Percentiles rank a stretch among this genome's conserved stretches.
Evolutionary conservation across 1,140 invertebrate species (phyloP).

Genomic region (Conus betulinus): DNA sequence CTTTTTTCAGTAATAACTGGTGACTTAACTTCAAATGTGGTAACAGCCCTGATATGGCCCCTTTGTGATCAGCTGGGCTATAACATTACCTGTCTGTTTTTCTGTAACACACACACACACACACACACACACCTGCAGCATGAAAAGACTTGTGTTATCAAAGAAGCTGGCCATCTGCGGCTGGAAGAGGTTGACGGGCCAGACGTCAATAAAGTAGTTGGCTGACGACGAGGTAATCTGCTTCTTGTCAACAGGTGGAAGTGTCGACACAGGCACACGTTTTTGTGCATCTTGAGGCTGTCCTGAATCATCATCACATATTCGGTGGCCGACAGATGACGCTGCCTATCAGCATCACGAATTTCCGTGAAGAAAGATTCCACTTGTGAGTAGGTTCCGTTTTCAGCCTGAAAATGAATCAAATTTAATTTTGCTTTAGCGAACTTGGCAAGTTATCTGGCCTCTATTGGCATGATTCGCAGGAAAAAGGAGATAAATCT

Average conservation of each 20-base stretch:
- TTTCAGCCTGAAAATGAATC: conserved; percentile 28
- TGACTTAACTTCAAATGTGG: no score
- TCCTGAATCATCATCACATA: conserved; percentile 94
- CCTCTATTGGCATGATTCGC: no score
- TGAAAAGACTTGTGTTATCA: conserved; percentile 89
- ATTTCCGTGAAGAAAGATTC: conserved; percentile 60
- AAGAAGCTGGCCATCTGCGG: conserved; percentile 72
- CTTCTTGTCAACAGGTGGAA: conserved; percentile 87
- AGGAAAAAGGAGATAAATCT: no score
- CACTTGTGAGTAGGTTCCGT: conserved; percentile 40
- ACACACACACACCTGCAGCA: conserved; percentile 79
- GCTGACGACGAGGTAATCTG: conserved; percentile 59
- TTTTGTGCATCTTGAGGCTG: conserved; percentile 92
- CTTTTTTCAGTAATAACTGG: neutral
- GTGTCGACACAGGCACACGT: conserved; percentile 94
- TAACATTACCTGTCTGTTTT: no score
- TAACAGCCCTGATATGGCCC: no score
- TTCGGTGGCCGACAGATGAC: conserved; percentile 78
- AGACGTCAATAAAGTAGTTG: conserved; percentile 91
- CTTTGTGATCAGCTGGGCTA: no score
- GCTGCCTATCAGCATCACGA: conserved; percentile 63
- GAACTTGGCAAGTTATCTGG: neutral
- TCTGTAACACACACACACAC: neutral
- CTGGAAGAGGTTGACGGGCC: conserved; percentile 83
- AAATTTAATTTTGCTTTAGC: neutral